Percentiles rank a stretch among this genome's conserved stretches.
phyloP scores from a whole-genome alignment of 2,797 vertebrate genomes.

The Diglossa cyanea region DNA sequence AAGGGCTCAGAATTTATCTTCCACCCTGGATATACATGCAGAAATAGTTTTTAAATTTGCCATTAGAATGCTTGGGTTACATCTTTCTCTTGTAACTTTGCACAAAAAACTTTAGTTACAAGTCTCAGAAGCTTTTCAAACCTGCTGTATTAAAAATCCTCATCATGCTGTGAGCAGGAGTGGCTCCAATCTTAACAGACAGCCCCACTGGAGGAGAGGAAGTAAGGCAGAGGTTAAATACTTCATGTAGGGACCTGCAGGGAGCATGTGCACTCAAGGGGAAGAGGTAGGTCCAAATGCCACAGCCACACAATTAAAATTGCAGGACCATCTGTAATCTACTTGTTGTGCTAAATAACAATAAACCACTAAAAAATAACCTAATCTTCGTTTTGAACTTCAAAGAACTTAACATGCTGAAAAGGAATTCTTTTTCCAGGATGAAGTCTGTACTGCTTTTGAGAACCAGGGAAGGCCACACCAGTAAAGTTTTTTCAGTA shows the following conservation, averaged over 20 bases:
- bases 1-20: background rate
- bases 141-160: background rate
- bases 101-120: accelerated
- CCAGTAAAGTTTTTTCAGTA: background rate
- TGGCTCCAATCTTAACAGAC: background rate
- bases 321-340: background rate
- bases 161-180: background rate
- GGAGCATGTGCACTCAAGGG: background rate
- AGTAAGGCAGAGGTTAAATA: background rate
- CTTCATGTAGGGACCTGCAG: background rate
- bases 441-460: background rate
- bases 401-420: accelerated
- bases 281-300: background rate
- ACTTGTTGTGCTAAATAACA: background rate
- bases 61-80: background rate
- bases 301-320: background rate
- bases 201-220: background rate
- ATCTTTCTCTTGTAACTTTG: background rate
- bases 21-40: background rate
- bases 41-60: background rate
- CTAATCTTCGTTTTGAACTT: background rate
- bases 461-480: background rate
- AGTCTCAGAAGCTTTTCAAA: background rate
- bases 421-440: background rate
- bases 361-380: background rate